Base-by-base conservation (phyloP, 2,113 vertebrate species). In the Redunca redunca region DNA sequence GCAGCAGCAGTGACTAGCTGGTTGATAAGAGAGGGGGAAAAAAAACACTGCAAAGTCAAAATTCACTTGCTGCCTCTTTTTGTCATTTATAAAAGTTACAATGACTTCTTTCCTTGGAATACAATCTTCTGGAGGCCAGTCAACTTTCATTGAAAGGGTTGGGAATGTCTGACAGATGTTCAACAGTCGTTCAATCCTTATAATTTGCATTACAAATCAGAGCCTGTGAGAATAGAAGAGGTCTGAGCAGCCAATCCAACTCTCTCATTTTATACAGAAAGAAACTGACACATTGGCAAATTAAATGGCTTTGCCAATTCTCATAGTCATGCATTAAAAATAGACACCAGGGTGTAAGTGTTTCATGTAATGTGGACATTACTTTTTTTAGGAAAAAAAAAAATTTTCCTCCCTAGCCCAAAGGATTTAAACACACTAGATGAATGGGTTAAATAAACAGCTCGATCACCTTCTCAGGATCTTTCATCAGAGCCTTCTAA, bases 271-370 rank as follows among this genome's bases (percentile, higher is more conserved):
- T 48, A 83, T 3, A 91, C 17, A 95, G 43, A 80, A 92, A 30
- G 78, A 78, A 71, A 91, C n/a, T 16, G 84, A 94, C 60, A 53
- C 33, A 25, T 0, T 52, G 33, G 46, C 83, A 97, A 83, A 53
- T n/a, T 71, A 83, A 90, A 88, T 62, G 80, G n/a, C n/a, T 90
- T 92, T 93, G 23, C 60, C 57, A 86, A 26, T 28, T 82, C 74
- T 95, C 57, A 2, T 28, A 80, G 19, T 85, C 81, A 90, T 46
- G 93, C 94, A 62, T 87, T 89, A 87, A 96, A 97, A 96, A 95
- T 28, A 95, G 94, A 94, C 26, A 83, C 74, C 64, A 77, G 95
- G 26, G 11, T 74, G 80, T 30, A 94, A 80, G 23, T 50, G 60
- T 93, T 96, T 90, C 55, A 71, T 74, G 88, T 88, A 85, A 90